Conservation (phyloP, 37 sponge, comb jelly and placozoan species). For the Agelas oroides region DNA sequence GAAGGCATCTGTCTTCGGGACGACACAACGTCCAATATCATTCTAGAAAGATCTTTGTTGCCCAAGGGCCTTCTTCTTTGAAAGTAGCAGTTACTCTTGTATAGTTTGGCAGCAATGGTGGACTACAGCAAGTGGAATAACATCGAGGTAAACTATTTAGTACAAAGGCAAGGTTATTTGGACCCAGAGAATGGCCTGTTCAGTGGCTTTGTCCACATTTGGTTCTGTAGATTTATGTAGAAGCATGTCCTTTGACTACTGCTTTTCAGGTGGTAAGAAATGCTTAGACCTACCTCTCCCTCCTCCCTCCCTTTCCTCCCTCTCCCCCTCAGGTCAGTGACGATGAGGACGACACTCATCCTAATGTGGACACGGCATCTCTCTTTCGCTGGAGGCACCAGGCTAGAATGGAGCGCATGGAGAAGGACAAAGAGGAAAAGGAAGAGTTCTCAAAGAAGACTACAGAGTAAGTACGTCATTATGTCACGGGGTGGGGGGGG, state of each 20-base stretch:
- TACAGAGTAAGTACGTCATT: not conserved
- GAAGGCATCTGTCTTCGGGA: too few relatives aligned
- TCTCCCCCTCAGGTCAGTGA: slow-evolving; percentile 81
- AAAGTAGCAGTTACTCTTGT: too few relatives aligned
- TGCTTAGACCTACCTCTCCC: not conserved
- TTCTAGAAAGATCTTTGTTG: too few relatives aligned
- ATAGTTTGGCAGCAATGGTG: too few relatives aligned
- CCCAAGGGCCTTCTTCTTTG: too few relatives aligned
- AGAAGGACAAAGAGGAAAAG: slow-evolving; percentile 73
- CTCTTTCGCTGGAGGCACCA: slow-evolving; percentile 98
- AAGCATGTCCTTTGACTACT: too few relatives aligned
- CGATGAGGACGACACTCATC: slow-evolving; percentile 99
- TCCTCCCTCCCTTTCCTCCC: too few relatives aligned
- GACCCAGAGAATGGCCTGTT: too few relatives aligned
- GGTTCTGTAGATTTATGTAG: too few relatives aligned
- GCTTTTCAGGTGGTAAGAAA: too few relatives aligned
- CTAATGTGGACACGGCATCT: slow-evolving; percentile 97
- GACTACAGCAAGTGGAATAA: slow-evolving; percentile 99
- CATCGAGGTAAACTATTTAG: slow-evolving; percentile 95
- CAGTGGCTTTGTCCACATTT: too few relatives aligned
- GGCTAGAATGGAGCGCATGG: slow-evolving; percentile 95
- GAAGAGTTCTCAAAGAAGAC: slow-evolving; percentile 32
- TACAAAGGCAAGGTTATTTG: not conserved
- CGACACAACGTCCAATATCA: too few relatives aligned
- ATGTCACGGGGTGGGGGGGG: not conserved